Evolutionary conservation across 2,888 invertebrate species (phyloP).

Genomic region (Tholera decimalis): DNA sequence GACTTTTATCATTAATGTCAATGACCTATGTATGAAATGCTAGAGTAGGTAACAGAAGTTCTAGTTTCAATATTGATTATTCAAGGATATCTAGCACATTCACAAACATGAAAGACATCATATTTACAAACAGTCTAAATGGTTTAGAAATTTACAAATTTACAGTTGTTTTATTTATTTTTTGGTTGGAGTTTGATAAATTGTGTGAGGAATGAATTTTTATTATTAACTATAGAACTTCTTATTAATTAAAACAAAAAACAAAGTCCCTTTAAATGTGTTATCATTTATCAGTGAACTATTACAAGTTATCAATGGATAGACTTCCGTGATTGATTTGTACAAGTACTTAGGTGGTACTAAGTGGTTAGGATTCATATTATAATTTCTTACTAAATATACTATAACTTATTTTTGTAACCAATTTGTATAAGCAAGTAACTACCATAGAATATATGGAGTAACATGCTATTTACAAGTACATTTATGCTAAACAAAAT

Average conservation of each 20-base stretch:
- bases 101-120: constrained; percentile 7
- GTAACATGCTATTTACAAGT: background rate
- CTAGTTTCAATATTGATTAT: constrained; percentile 44
- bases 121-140: constrained; percentile 28
- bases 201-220: background rate
- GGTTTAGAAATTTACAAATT: constrained; percentile 3
- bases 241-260: background rate
- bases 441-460: background rate
- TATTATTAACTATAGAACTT: background rate
- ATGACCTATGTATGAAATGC: constrained; percentile 33
- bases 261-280: background rate
- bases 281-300: background rate
- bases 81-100: constrained; percentile 35
- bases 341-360: background rate
- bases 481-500: background rate
- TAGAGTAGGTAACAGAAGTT: constrained; percentile 25
- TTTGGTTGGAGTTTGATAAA: background rate
- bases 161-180: background rate
- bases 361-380: background rate
- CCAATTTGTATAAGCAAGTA: background rate
- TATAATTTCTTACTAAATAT: background rate
- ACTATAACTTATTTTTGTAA: background rate
- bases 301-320: constrained; percentile 12
- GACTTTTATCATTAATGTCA: constrained; percentile 34
- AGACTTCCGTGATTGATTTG: constrained; percentile 6